These are phyloP conservation scores for Sisor rabdophorus DNA, from an alignment of 2,113 vertebrate species.

Conservation along the genomic window DNA sequence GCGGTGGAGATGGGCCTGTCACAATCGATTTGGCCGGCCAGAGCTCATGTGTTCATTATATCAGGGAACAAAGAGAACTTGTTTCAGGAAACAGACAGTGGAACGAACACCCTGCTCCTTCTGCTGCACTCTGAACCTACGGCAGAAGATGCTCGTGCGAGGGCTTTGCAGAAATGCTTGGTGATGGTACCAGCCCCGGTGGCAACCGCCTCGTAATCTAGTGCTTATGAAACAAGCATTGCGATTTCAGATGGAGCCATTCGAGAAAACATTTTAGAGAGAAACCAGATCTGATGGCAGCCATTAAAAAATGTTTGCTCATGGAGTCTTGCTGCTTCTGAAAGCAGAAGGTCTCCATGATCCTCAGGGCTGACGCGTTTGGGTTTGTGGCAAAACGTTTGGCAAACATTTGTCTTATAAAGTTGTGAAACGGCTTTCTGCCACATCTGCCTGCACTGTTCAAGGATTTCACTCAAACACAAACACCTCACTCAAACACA, in stretches of 20 bases:
- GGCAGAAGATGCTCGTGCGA: not conserved
- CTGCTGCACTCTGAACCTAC: not conserved
- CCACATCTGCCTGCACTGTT: not conserved
- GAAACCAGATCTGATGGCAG: too few species aligned
- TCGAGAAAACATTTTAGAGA: too few species aligned
- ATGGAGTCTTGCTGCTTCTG: too few species aligned
- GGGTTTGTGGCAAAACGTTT: not conserved
- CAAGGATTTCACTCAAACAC: not conserved
- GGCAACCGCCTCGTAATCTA: too few species aligned
- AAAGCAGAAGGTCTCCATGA: not conserved
- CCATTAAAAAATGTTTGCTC: too few species aligned
- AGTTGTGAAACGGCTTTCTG: not conserved
- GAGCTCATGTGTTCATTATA: constrained; percentile 49
- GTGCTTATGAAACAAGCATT: too few species aligned
- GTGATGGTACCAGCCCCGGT: too few species aligned
- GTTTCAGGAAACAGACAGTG: constrained; percentile 31
- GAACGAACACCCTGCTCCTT: constrained; percentile 12
- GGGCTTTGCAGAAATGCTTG: not conserved
- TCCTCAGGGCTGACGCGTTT: not conserved
- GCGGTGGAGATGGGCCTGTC: constrained; percentile 41
- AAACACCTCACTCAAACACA: not conserved
- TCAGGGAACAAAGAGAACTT: constrained; percentile 33
- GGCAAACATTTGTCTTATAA: not conserved
- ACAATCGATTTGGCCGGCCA: constrained; percentile 37
- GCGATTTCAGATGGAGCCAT: too few species aligned